phyloP scores from a whole-genome alignment of 2,113 vertebrate species.

The Plecotus auritus region DNA sequence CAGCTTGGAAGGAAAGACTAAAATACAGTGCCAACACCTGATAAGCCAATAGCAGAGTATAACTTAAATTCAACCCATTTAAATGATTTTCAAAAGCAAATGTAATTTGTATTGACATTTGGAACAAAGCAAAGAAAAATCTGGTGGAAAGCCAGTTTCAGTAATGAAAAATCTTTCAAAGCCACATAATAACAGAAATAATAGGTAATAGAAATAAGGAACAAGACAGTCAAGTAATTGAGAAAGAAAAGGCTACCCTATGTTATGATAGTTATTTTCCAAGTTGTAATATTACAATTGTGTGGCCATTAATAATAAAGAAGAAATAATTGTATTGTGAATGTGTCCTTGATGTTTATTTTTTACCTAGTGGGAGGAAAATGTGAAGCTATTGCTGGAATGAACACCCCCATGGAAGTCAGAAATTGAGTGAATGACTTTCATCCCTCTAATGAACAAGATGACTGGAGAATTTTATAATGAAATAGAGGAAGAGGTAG shows the following conservation, averaged over 20 bases:
- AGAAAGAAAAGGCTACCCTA: neutral
- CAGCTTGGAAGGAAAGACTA: neutral
- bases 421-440: neutral
- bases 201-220: neutral
- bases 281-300: neutral
- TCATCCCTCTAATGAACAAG: neutral
- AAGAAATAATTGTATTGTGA: neutral
- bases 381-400: neutral
- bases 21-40: neutral
- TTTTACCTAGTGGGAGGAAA: neutral
- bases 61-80: neutral
- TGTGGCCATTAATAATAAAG: neutral
- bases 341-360: neutral
- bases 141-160: constrained; percentile 11
- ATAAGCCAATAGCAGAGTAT: neutral
- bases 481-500: neutral
- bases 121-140: constrained; percentile 18
- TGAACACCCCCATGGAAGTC: neutral
- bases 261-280: neutral
- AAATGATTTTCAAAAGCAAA: neutral
- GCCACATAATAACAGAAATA: neutral
- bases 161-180: neutral
- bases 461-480: neutral
- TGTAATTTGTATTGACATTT: neutral
- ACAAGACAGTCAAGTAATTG: neutral